phyloP scores from a whole-genome alignment of 2,888 invertebrate genomes.

The Pyrrhia umbra region DNA sequence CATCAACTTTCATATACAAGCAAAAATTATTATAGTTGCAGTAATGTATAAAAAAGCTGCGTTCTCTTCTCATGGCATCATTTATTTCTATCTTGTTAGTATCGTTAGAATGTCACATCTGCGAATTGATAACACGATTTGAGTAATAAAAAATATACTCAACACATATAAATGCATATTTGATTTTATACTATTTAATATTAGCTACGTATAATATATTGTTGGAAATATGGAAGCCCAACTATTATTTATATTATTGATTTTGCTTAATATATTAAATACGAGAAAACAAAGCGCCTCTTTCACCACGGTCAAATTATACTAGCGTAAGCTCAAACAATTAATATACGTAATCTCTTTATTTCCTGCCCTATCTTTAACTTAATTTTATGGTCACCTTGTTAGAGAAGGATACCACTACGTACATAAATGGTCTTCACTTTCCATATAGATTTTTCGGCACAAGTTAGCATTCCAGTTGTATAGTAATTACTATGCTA shows the following conservation, averaged over 20 bases:
- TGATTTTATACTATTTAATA: not conserved
- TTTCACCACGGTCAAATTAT: too few relatives aligned
- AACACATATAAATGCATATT: slow-evolving; percentile 2
- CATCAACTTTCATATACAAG: slow-evolving; percentile 16
- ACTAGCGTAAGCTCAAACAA: too few relatives aligned
- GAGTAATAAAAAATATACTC: slow-evolving; percentile 6
- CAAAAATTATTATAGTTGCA: not conserved
- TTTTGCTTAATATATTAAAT: not conserved
- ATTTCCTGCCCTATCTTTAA: too few relatives aligned
- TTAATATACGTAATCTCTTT: too few relatives aligned
- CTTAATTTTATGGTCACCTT: too few relatives aligned
- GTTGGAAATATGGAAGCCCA: slow-evolving; percentile 22
- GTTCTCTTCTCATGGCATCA: slow-evolving; percentile 20
- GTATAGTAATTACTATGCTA: too few relatives aligned
- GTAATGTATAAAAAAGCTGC: slow-evolving; percentile 13
- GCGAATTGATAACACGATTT: slow-evolving; percentile 42
- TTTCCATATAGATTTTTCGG: too few relatives aligned
- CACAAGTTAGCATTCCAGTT: too few relatives aligned
- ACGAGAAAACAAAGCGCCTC: too few relatives aligned
- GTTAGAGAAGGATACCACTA: too few relatives aligned
- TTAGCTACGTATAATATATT: not conserved
- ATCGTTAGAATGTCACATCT: slow-evolving; percentile 27
- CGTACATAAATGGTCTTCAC: too few relatives aligned
- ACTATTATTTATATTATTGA: slow-evolving; percentile 4
- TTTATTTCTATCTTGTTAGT: slow-evolving; percentile 16